A percentile compares a stretch with the other conserved stretches of the same genome.
Conservation (phyloP, 2,888 invertebrate species). For the Clistopyga incitator region DNA sequence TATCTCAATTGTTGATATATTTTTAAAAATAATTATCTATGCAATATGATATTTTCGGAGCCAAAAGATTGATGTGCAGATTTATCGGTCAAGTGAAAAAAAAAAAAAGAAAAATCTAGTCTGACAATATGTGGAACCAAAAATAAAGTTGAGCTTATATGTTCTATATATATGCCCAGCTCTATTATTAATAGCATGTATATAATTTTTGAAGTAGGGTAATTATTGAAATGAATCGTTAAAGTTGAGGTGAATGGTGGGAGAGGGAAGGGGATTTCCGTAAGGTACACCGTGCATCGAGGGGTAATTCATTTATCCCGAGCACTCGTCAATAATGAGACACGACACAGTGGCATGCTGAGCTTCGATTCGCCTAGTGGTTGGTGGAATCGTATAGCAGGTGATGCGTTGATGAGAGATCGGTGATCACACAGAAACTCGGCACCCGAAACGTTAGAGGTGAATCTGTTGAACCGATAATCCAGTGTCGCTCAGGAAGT, state of each 20-base stretch:
- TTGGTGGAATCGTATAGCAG: conserved; percentile 32
- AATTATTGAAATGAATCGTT: neutral
- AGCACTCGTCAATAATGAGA: conserved; percentile 49
- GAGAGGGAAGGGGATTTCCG: neutral
- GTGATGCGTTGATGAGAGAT: conserved; percentile 55
- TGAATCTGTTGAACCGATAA: conserved; percentile 42
- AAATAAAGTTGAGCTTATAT: too few relatives aligned
- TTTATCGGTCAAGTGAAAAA: too few relatives aligned
- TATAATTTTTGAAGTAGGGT: too few relatives aligned
- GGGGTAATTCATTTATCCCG: conserved; percentile 32
- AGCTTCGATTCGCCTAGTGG: conserved; percentile 27
- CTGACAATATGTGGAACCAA: too few relatives aligned
- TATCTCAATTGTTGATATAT: too few relatives aligned
- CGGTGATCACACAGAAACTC: conserved; percentile 51
- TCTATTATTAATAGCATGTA: too few relatives aligned
- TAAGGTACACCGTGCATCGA: neutral
- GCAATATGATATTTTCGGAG: too few relatives aligned
- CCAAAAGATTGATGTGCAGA: too few relatives aligned
- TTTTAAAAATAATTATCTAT: too few relatives aligned
- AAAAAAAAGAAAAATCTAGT: too few relatives aligned
- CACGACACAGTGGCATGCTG: conserved; percentile 4
- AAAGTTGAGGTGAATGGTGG: neutral
- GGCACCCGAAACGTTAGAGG: conserved; percentile 47
- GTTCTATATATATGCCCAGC: too few relatives aligned
- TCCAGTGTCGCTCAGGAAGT: conserved; percentile 37